Evolutionary conservation across 2,888 invertebrate species (phyloP).

Genomic region (Meiosimyza platycephala): DNA sequence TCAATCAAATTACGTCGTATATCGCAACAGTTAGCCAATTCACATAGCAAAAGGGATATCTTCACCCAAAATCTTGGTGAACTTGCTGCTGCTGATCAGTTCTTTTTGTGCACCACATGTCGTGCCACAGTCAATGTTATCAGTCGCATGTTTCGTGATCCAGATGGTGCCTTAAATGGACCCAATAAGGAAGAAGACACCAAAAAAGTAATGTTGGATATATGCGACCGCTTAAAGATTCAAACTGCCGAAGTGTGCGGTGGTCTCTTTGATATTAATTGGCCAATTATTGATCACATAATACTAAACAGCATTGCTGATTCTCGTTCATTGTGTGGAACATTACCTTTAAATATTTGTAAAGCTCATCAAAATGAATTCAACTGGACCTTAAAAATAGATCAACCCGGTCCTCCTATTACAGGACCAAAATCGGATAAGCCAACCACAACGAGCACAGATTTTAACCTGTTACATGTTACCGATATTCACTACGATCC

Average conservation of each 20-base stretch:
- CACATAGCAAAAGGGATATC: slow-evolving; percentile 53
- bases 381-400: slow-evolving; percentile 54
- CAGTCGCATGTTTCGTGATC: slow-evolving; percentile 66
- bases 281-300: slow-evolving; percentile 75
- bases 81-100: slow-evolving; percentile 52
- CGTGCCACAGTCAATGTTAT: slow-evolving; percentile 56
- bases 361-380: slow-evolving; percentile 51
- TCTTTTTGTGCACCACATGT: slow-evolving; percentile 59
- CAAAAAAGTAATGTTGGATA: slow-evolving; percentile 61
- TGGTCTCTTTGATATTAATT: slow-evolving; percentile 73
- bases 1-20: slow-evolving; percentile 50
- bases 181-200: slow-evolving; percentile 59
- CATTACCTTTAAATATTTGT: slow-evolving; percentile 60
- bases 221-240: slow-evolving; percentile 72
- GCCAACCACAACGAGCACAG: slow-evolving; percentile 49
- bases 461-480: slow-evolving; percentile 58
- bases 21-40: slow-evolving; percentile 50
- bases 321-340: slow-evolving; percentile 66
- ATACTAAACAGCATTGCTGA: slow-evolving; percentile 67
- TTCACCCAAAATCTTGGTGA: slow-evolving; percentile 52
- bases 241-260: slow-evolving; percentile 73
- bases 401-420: slow-evolving; percentile 44
- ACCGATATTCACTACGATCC: slow-evolving; percentile 83
- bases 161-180: slow-evolving; percentile 66
- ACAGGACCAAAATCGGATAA: slow-evolving; percentile 54